A percentile compares a stretch with the other conserved stretches of the same genome.
phyloP scores from a whole-genome alignment of 1,140 invertebrate genomes.

The Euborellia annulipes region DNA sequence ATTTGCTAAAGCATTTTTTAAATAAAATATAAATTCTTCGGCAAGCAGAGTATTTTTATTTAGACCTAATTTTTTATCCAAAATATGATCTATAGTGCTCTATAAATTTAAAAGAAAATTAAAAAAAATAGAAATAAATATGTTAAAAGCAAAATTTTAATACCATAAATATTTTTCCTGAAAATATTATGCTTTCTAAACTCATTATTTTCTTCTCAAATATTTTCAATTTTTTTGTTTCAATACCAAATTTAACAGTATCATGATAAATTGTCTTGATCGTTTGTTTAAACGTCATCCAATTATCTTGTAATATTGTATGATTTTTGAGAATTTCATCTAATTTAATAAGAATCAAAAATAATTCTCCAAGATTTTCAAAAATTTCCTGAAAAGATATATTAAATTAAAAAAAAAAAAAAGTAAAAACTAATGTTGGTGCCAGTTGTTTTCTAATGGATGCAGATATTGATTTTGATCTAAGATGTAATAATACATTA shows the following conservation, averaged over 20 bases:
- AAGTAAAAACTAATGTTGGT: too few species aligned
- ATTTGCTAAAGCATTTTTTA: conserved; percentile 44
- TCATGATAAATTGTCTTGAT: conserved; percentile 50
- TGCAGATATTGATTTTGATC: too few species aligned
- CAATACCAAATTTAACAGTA: conserved; percentile 40
- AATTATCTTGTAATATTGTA: conserved; percentile 44
- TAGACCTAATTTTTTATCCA: conserved; percentile 39
- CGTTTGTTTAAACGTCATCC: conserved; percentile 50
- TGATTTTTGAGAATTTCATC: conserved; percentile 50
- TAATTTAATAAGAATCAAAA: conserved; percentile 49
- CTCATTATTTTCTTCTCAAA: conserved; percentile 49
- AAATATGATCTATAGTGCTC: conserved; percentile 42
- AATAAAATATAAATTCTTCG: conserved; percentile 53
- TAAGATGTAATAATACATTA: too few species aligned
- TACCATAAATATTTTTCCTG: conserved; percentile 47
- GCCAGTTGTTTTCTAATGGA: too few species aligned
- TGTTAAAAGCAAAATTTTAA: conserved; percentile 11
- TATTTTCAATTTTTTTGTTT: conserved; percentile 36
- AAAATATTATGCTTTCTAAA: conserved; percentile 42
- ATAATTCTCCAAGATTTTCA: conserved; percentile 45
- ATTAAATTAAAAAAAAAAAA: too few species aligned
- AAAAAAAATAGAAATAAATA: conserved; percentile 6
- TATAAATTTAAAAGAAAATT: conserved; percentile 15
- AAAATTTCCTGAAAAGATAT: conserved; percentile 33
- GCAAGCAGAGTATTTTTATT: conserved; percentile 47